Conservation (phyloP, 2,888 invertebrate species). For the Volucella zonaria region DNA sequence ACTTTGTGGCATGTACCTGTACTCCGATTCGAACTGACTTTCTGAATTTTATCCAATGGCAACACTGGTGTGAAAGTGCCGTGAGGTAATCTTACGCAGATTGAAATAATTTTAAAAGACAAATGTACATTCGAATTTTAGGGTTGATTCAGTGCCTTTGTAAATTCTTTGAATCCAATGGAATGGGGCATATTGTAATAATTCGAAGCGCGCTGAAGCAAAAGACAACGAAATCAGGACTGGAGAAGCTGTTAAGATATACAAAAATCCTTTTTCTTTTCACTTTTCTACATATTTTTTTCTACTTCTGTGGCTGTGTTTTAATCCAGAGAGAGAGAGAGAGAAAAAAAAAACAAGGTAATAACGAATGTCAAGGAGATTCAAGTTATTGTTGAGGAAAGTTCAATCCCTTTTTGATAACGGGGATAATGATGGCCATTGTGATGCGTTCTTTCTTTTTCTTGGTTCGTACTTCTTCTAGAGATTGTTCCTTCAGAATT, state of each 20-base stretch:
- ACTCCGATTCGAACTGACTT: constrained; percentile 13
- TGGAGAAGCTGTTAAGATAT: constrained; percentile 12
- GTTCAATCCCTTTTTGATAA: constrained; percentile 57
- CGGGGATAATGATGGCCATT: constrained; percentile 15
- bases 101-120: constrained; percentile 66
- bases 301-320: not conserved
- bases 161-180: constrained; percentile 38
- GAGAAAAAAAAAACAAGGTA: constrained; percentile 32
- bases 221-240: constrained; percentile 49
- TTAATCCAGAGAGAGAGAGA: constrained; percentile 37
- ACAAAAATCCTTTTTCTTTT: constrained; percentile 26
- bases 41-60: not conserved
- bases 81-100: constrained; percentile 10
- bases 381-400: constrained; percentile 63
- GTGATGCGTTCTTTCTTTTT: constrained; percentile 1
- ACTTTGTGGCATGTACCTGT: no score
- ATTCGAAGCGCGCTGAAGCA: constrained; percentile 47
- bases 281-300: not conserved
- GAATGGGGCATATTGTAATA: constrained; percentile 31
- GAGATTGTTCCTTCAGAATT: not conserved
- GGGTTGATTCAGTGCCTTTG: constrained; percentile 42
- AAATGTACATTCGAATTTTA: constrained; percentile 64
- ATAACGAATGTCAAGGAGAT: constrained; percentile 69
- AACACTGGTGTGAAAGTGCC: not conserved
- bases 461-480: constrained; percentile 4